Conservation (phyloP, 2,888 invertebrate species). For the Mylabris sibirica region DNA sequence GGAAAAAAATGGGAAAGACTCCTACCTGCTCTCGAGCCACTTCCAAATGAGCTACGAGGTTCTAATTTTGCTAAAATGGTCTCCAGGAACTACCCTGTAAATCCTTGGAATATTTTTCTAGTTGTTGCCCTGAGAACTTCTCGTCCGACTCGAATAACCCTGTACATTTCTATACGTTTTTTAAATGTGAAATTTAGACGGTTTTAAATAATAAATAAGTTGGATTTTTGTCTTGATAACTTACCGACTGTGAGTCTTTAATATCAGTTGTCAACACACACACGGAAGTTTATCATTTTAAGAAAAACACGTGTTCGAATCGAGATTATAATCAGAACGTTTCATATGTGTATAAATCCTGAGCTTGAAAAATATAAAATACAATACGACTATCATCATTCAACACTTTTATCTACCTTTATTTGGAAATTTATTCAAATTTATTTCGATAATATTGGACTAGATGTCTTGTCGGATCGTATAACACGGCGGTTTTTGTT, state of each 20-base stretch:
- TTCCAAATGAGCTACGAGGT: too few species aligned
- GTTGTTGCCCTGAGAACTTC: too few species aligned
- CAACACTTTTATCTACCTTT: neutral
- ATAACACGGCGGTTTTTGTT: neutral
- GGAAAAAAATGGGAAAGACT: too few species aligned
- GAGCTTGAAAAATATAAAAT: neutral
- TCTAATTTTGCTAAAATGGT: too few species aligned
- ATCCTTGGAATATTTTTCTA: too few species aligned
- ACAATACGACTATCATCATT: neutral
- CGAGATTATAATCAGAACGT: neutral
- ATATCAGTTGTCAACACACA: constrained; percentile 1
- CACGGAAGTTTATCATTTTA: neutral
- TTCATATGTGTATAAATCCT: neutral
- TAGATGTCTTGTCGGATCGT: neutral
- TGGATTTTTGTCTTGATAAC: neutral
- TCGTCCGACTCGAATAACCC: too few species aligned
- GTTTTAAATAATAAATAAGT: neutral
- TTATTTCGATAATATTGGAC: neutral
- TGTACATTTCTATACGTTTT: neutral
- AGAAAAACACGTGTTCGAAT: neutral
- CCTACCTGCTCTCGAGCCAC: too few species aligned
- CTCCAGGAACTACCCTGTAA: too few species aligned
- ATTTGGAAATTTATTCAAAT: neutral
- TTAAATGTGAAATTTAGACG: neutral
- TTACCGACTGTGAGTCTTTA: neutral